phyloP scores from a whole-genome alignment of 2,113 vertebrate genomes.

The Chunga burmeisteri region DNA sequence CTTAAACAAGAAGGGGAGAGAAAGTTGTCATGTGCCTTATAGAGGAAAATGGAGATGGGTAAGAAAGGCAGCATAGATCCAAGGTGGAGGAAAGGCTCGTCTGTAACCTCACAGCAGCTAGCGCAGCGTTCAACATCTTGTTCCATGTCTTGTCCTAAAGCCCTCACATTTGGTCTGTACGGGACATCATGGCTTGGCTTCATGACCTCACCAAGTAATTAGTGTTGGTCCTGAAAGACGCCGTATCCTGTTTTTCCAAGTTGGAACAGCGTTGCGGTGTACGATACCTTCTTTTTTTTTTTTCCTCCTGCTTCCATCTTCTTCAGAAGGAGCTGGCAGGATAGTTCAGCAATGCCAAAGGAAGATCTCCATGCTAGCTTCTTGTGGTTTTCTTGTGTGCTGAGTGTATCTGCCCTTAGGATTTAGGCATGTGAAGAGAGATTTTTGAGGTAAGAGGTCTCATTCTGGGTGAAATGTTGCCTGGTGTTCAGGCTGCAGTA shows the following conservation, averaged over 20 bases:
- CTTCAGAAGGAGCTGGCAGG: not conserved
- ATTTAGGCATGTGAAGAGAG: not conserved
- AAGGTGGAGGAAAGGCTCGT: not conserved
- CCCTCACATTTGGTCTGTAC: fast-evolving
- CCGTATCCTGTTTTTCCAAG: fast-evolving
- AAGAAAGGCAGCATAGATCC: not conserved
- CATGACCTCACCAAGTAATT: not conserved
- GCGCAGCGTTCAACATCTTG: fast-evolving
- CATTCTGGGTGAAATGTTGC: not conserved
- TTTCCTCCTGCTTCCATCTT: not conserved
- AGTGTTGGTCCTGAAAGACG: not conserved
- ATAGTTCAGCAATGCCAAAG: not conserved
- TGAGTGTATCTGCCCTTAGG: not conserved
- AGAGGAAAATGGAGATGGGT: not conserved
- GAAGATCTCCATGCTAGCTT: not conserved
- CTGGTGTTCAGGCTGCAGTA: not conserved
- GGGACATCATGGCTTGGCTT: not conserved
- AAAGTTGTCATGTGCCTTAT: not conserved
- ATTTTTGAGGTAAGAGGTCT: not conserved
- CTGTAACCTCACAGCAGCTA: not conserved
- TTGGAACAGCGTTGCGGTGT: not conserved
- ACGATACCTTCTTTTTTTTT: not conserved
- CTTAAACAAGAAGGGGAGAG: not conserved
- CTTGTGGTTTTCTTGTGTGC: not conserved
- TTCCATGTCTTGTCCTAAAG: not conserved